phyloP scores from a whole-genome alignment of 2,888 invertebrate species.

The Agelastica alni region DNA sequence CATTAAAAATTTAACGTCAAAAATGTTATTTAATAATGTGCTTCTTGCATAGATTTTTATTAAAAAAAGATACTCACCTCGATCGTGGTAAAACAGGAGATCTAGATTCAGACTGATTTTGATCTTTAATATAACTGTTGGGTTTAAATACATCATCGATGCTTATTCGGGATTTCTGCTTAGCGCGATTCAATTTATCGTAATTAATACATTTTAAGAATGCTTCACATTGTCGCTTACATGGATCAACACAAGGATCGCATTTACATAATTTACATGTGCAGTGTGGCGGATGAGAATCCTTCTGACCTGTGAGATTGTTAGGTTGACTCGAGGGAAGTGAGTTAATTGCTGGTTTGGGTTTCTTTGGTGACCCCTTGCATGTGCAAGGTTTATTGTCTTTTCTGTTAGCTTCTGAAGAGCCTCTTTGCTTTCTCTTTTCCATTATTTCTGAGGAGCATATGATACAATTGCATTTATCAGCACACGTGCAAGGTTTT shows the following conservation, averaged over 20 bases:
- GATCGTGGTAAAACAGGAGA: no score
- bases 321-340: neutral
- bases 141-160: constrained; percentile 5
- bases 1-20: no score
- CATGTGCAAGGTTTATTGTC: constrained; percentile 23
- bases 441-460: constrained; percentile 30
- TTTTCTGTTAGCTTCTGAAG: neutral
- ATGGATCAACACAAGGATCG: constrained; percentile 20
- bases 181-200: neutral
- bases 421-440: constrained; percentile 18
- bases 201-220: neutral
- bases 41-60: no score
- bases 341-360: neutral
- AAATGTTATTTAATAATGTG: no score
- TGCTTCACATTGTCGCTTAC: constrained; percentile 9
- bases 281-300: constrained; percentile 28
- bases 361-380: neutral
- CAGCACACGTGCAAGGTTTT: constrained; percentile 35
- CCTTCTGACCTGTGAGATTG: neutral
- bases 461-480: constrained; percentile 34
- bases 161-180: neutral
- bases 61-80: no score
- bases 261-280: constrained; percentile 25
- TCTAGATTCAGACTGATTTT: no score
- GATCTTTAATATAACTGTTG: no score